Conservation (phyloP, 2,797 vertebrate genomes). For the Enteromius trimaculatus region DNA sequence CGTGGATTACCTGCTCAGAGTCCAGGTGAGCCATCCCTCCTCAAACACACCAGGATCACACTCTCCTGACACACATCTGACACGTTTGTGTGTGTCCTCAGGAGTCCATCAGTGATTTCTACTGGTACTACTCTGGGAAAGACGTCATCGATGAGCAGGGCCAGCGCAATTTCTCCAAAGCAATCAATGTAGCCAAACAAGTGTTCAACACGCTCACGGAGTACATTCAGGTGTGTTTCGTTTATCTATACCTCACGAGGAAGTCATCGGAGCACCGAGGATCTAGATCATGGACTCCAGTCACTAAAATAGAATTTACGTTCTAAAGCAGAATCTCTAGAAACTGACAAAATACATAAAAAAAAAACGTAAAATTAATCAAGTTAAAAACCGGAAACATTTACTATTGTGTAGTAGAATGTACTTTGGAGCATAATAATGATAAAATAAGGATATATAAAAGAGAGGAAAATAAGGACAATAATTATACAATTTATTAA, state of each 20-base stretch:
- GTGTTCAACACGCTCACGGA: constrained; percentile 97
- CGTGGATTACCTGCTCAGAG: constrained; percentile 93
- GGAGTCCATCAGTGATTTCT: constrained; percentile 98
- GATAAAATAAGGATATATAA: neutral
- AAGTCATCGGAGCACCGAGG: neutral
- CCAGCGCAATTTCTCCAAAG: constrained; percentile 96
- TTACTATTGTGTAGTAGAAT: neutral
- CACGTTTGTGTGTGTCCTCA: constrained; percentile 62
- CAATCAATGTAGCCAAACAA: constrained; percentile 96
- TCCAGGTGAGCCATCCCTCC: constrained; percentile 81
- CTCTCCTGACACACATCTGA: neutral
- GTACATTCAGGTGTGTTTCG: constrained; percentile 84
- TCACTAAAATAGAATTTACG: neutral
- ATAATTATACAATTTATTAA: neutral
- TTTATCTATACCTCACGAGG: neutral
- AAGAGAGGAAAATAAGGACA: neutral
- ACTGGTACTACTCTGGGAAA: constrained; percentile 98
- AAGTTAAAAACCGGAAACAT: neutral
- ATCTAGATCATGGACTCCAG: neutral
- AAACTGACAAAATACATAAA: neutral
- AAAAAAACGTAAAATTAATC: neutral
- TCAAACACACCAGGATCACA: neutral
- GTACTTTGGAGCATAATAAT: neutral
- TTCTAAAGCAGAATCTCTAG: neutral
- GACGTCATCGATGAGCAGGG: constrained; percentile 96